phyloP scores from a whole-genome alignment of 2,888 invertebrate genomes.

The Phania funesta region DNA sequence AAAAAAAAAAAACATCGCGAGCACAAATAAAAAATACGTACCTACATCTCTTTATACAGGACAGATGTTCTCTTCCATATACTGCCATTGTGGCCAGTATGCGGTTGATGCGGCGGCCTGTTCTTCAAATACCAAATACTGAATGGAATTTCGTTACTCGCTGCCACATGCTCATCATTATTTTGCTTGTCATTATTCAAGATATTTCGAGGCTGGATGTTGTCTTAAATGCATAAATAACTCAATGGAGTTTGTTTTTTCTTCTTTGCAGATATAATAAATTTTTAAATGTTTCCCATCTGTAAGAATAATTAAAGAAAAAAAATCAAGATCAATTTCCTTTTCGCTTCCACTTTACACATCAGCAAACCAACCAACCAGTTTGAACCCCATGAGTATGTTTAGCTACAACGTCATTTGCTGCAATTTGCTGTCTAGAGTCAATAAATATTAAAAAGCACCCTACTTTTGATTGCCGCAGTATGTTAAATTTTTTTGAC shows the following conservation, averaged over 20 bases:
- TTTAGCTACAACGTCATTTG: conserved; percentile 5
- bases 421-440: conserved; percentile 18
- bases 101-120: not conserved
- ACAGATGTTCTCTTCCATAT: not conserved
- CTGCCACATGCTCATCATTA: conserved; percentile 14
- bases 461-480: not conserved
- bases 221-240: too few relatives aligned
- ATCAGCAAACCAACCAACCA: conserved; percentile 24
- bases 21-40: not conserved
- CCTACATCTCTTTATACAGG: not conserved
- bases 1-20: too few relatives aligned
- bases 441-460: not conserved
- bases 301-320: conserved; percentile 36
- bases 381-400: conserved; percentile 20
- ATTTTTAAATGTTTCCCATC: conserved; percentile 34
- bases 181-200: not conserved
- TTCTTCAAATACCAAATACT: not conserved
- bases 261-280: too few relatives aligned
- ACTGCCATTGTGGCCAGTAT: not conserved
- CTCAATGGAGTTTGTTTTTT: too few relatives aligned
- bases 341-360: not conserved
- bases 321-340: not conserved
- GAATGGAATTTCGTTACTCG: not conserved
- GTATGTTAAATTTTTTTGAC: not conserved
- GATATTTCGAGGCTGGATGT: not conserved